Percentiles rank a stretch among this genome's conserved stretches.
phyloP scores from a whole-genome alignment of 2,888 invertebrate genomes.

The Sthenelais limicola region DNA sequence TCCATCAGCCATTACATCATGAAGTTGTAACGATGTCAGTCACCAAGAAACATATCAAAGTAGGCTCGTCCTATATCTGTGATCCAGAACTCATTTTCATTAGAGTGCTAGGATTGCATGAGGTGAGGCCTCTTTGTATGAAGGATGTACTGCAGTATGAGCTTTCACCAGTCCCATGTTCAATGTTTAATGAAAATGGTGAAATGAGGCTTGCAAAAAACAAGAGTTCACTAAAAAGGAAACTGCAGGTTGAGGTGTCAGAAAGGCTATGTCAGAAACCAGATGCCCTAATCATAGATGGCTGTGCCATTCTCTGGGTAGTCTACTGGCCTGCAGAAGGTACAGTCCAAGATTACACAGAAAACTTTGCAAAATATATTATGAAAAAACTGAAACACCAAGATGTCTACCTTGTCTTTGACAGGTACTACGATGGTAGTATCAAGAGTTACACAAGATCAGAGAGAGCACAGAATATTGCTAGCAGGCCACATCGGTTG shows the following conservation, averaged over 20 bases:
- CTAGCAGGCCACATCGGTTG: too few relatives aligned
- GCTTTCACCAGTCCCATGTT: conserved; percentile 36
- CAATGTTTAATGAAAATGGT: conserved; percentile 44
- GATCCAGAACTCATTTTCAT: conserved; percentile 43
- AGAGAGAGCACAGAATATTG: too few relatives aligned
- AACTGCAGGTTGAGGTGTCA: conserved; percentile 44
- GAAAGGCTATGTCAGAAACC: not conserved
- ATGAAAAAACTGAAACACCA: not conserved
- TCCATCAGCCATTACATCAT: conserved; percentile 15
- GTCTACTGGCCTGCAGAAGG: conserved; percentile 33
- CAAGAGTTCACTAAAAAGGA: conserved; percentile 39
- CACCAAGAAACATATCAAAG: conserved; percentile 29
- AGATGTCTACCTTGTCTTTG: not conserved
- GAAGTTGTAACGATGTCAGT: conserved; percentile 40
- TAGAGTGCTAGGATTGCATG: conserved; percentile 40
- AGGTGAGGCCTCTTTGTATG: conserved; percentile 27
- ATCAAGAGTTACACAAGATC: not conserved
- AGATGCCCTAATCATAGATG: conserved; percentile 35
- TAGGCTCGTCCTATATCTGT: conserved; percentile 35
- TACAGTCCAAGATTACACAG: not conserved
- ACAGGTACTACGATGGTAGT: not conserved
- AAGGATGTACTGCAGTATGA: conserved; percentile 34
- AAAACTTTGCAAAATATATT: not conserved
- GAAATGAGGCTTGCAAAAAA: conserved; percentile 41
- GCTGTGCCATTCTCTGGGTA: conserved; percentile 42